Conservation (phyloP, 1,140 invertebrate species). For the Streblospio benedicti region DNA sequence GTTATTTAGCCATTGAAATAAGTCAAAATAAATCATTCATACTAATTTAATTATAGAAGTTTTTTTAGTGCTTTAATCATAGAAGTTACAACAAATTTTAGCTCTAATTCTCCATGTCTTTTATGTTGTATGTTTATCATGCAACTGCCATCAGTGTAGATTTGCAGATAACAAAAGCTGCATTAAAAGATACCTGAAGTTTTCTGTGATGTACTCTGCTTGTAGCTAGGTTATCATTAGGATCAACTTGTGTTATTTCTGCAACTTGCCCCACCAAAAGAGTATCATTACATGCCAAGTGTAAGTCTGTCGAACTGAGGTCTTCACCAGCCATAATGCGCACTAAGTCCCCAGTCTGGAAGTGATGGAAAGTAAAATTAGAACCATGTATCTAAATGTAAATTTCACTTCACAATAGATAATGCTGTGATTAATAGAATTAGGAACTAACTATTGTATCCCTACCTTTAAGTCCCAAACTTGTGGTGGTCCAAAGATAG, state of each 20-base stretch:
- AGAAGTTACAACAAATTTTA: too few species aligned
- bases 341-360: conserved; percentile 44
- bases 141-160: too few species aligned
- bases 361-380: neutral
- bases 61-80: too few species aligned
- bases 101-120: too few species aligned
- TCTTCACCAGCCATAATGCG: conserved; percentile 43
- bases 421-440: neutral
- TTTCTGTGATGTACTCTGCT: conserved; percentile 39
- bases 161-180: neutral
- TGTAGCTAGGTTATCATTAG: conserved; percentile 35
- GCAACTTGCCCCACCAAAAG: conserved; percentile 43
- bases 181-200: conserved; percentile 32
- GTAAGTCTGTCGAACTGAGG: conserved; percentile 41
- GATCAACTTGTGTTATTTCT: conserved; percentile 31
- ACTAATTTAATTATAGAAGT: neutral
- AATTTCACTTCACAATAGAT: neutral
- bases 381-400: neutral
- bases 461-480: conserved; percentile 46
- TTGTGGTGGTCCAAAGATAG: conserved; percentile 43
- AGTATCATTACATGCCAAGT: conserved; percentile 39
- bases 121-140: too few species aligned
- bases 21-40: neutral
- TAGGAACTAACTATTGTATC: neutral
- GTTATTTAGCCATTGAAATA: conserved; percentile 1